These are phyloP conservation scores for Hesperia comma DNA, from an alignment of 2,888 invertebrate genomes.

Conservation along the genomic window DNA sequence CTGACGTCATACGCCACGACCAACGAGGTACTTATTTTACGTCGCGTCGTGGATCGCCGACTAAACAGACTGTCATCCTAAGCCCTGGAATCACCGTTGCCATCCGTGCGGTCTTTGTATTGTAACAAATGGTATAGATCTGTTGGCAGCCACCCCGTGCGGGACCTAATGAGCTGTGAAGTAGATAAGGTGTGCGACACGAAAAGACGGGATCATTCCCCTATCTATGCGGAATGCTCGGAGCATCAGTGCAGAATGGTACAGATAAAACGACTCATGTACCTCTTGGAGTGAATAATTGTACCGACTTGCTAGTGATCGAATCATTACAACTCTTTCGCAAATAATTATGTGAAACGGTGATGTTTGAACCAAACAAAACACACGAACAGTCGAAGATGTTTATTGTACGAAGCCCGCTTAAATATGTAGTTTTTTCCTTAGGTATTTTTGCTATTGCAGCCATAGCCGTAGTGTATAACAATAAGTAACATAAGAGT, in stretches of 20 bases:
- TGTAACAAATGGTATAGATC: conserved; percentile 79
- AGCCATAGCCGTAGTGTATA: too few species aligned
- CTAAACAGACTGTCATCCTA: conserved; percentile 65
- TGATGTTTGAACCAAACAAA: too few species aligned
- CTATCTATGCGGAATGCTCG: conserved; percentile 70
- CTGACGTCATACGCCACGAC: conserved; percentile 50
- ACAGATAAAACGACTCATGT: conserved; percentile 38
- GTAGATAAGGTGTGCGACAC: conserved; percentile 81
- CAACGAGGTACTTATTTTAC: conserved; percentile 58
- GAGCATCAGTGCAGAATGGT: conserved; percentile 54
- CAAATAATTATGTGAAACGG: not conserved
- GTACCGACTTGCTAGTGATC: conserved; percentile 11
- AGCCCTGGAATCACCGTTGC: conserved; percentile 75
- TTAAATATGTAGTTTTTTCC: too few species aligned
- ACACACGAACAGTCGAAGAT: too few species aligned
- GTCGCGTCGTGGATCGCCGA: conserved; percentile 51
- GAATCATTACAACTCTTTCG: conserved; percentile 10
- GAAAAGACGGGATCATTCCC: conserved; percentile 72
- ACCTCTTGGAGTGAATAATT: conserved; percentile 21
- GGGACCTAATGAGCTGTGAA: conserved; percentile 84
- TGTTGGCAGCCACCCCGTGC: conserved; percentile 68
- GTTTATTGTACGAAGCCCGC: too few species aligned
- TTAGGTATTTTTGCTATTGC: too few species aligned
- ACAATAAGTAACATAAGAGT: too few species aligned
- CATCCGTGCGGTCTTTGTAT: conserved; percentile 71